phyloP scores from a whole-genome alignment of 2,797 vertebrate species.

The Sebastolobus alascanus region DNA sequence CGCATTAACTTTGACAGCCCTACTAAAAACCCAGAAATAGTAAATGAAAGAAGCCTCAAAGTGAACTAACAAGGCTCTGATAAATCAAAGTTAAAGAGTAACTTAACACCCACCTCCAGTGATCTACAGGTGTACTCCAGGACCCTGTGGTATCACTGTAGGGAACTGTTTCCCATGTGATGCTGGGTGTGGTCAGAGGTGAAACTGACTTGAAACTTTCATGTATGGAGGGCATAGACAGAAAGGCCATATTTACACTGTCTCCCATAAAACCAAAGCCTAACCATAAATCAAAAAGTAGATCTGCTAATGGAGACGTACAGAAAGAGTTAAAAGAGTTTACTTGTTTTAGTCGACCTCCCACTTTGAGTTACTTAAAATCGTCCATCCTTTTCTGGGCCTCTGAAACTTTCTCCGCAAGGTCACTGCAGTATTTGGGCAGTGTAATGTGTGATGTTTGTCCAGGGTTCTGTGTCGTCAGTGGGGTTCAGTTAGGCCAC shows the following conservation, averaged over 20 bases:
- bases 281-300: not conserved
- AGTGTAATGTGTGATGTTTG: constrained; percentile 58
- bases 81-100: not conserved
- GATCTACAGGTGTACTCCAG: too few species aligned
- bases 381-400: not conserved
- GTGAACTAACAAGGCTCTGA: not conserved
- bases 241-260: not conserved
- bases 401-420: constrained; percentile 46
- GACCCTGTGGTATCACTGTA: too few species aligned
- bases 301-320: not conserved
- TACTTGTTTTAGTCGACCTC: not conserved
- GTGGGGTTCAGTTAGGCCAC: constrained; percentile 49
- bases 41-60: not conserved
- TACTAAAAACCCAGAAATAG: not conserved
- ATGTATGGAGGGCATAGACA: not conserved
- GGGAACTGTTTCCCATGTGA: too few species aligned
- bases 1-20: too few species aligned
- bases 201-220: not conserved
- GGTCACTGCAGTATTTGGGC: constrained; percentile 57
- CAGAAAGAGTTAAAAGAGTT: not conserved
- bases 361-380: constrained; percentile 10
- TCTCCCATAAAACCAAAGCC: not conserved
- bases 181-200: too few species aligned
- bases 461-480: constrained; percentile 42
- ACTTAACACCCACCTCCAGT: not conserved